These are phyloP conservation scores for Myioborus melanocephalus DNA, from an alignment of 2,797 vertebrate species.

Conservation along the genomic window DNA sequence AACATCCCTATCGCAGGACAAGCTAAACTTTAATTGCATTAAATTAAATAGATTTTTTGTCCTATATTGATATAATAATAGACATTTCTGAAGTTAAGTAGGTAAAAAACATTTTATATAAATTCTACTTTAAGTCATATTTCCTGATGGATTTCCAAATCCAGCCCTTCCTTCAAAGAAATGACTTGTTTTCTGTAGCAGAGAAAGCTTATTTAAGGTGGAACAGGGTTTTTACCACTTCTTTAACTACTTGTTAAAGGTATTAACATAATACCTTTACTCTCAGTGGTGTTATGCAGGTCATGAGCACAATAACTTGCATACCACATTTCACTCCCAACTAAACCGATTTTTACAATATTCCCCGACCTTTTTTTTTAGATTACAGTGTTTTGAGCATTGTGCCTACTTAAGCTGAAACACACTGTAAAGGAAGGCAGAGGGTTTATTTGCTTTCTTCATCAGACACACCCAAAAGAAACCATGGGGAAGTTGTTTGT, in stretches of 20 bases:
- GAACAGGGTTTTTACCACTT: background rate
- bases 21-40: conserved; percentile 73
- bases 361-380: background rate
- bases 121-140: conserved; percentile 5
- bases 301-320: background rate
- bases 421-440: background rate
- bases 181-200: background rate
- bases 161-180: conserved; percentile 4
- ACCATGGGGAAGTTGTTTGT: background rate
- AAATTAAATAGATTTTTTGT: conserved; percentile 66
- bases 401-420: background rate
- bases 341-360: background rate
- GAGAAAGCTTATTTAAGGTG: conserved; percentile 21
- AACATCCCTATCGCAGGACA: conserved; percentile 67
- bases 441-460: conserved; percentile 9
- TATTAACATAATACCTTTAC: background rate
- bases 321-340: background rate
- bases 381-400: background rate
- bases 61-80: conserved; percentile 57
- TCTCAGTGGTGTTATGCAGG: background rate
- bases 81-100: conserved; percentile 53
- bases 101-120: conserved; percentile 62
- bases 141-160: background rate
- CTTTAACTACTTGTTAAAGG: background rate
- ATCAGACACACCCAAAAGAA: conserved; percentile 7